phyloP scores from a whole-genome alignment of 2,888 invertebrate species.

The Watsonalla cultraria region DNA sequence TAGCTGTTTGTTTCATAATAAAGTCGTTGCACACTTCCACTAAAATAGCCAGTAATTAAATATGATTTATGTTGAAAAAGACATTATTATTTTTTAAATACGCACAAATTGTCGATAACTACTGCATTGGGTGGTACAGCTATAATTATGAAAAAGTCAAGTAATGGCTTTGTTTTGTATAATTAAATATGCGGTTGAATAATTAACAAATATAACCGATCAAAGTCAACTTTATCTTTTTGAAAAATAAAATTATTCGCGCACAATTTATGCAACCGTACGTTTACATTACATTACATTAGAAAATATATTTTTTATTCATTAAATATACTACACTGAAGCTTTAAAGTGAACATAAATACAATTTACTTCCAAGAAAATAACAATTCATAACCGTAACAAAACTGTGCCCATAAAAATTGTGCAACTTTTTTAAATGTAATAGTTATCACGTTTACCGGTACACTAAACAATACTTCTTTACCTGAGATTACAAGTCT shows the following conservation, averaged over 20 bases:
- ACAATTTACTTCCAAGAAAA: constrained; percentile 23
- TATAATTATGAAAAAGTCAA: neutral
- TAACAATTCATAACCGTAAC: constrained; percentile 24
- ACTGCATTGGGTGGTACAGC: neutral
- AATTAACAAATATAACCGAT: no score
- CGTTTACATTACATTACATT: no score
- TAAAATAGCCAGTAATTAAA: constrained; percentile 31
- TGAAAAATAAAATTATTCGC: no score
- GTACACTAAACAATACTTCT: constrained; percentile 44
- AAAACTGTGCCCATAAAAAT: constrained; percentile 47
- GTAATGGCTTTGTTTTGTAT: neutral
- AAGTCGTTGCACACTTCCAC: constrained; percentile 22
- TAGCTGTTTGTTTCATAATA: constrained; percentile 28
- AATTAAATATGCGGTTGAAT: no score
- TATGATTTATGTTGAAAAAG: constrained; percentile 28
- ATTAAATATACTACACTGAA: no score
- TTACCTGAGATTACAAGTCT: constrained; percentile 47
- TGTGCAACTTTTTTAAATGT: constrained; percentile 54
- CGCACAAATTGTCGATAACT: neutral
- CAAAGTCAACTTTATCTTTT: no score
- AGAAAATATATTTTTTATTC: no score
- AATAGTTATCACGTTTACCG: constrained; percentile 48
- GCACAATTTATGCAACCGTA: no score
- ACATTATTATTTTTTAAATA: neutral
- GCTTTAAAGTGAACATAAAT: neutral